These are phyloP conservation scores for Philopedon plagiatum DNA, from an alignment of 2,888 invertebrate species.

Conservation along the genomic window DNA sequence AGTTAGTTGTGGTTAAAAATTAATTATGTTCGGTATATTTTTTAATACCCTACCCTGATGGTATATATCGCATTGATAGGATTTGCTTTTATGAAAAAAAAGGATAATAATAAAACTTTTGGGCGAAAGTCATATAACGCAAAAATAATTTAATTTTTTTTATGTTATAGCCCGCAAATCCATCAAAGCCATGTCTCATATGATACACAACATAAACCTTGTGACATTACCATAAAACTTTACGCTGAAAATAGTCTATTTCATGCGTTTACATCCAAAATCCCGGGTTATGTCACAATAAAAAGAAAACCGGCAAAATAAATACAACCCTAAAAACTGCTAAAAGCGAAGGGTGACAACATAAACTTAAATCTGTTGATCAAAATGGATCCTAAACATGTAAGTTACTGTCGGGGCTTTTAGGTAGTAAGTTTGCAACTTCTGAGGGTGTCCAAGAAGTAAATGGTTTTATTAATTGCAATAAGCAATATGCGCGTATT, in stretches of 20 bases:
- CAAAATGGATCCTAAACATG: too few species aligned
- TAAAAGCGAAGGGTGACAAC: not conserved
- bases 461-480: too few species aligned
- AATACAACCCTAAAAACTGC: not conserved
- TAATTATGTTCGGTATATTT: too few species aligned
- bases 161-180: not conserved
- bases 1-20: too few species aligned
- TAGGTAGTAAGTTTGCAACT: too few species aligned
- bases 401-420: too few species aligned
- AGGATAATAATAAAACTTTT: too few species aligned
- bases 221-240: conserved; percentile 15
- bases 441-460: too few species aligned
- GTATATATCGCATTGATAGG: too few species aligned
- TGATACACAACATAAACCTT: not conserved
- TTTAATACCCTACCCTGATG: too few species aligned
- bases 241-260: not conserved
- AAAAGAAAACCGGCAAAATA: conserved; percentile 5
- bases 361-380: not conserved
- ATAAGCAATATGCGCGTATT: too few species aligned
- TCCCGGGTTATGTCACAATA: conserved; percentile 19
- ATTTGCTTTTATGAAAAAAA: too few species aligned
- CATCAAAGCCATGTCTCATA: not conserved
- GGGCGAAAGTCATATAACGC: not conserved
- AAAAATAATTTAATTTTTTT: not conserved
- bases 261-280: conserved; percentile 6